A percentile compares a stretch with the other conserved stretches of the same genome.
phyloP scores from a whole-genome alignment of 2,888 invertebrate genomes.

The Hybos culiciformis region DNA sequence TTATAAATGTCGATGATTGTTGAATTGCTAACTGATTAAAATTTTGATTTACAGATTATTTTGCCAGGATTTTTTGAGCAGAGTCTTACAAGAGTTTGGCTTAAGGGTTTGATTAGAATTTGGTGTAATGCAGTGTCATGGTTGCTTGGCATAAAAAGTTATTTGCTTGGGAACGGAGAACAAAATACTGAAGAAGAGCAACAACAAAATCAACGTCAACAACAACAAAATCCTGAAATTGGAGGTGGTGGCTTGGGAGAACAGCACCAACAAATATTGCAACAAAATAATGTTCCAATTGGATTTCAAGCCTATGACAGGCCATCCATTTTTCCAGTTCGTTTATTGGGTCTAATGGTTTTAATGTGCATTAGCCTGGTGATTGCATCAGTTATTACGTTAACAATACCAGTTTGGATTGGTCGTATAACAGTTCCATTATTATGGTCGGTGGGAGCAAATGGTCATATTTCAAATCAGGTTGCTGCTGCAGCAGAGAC shows the following conservation, averaged over 20 bases:
- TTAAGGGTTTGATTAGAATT: slow-evolving; percentile 72
- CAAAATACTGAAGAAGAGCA: slow-evolving; percentile 24
- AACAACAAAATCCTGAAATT: slow-evolving; percentile 29
- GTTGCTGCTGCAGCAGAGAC: background rate
- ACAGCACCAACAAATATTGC: slow-evolving; percentile 76
- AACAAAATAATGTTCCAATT: slow-evolving; percentile 70
- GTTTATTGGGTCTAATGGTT: slow-evolving; percentile 52
- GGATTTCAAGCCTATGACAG: slow-evolving; percentile 84
- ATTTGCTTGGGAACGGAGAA: slow-evolving; percentile 62
- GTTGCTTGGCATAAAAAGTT: slow-evolving; percentile 74
- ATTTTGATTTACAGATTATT: slow-evolving; percentile 60
- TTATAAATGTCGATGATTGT: too few relatives aligned
- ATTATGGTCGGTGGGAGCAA: slow-evolving; percentile 51
- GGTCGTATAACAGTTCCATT: slow-evolving; percentile 78
- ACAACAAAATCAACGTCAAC: slow-evolving; percentile 21
- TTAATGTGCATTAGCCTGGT: slow-evolving; percentile 76
- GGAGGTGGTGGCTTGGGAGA: slow-evolving; percentile 51
- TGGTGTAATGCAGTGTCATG: slow-evolving; percentile 82
- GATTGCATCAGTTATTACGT: slow-evolving; percentile 65
- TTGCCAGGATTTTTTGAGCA: slow-evolving; percentile 93
- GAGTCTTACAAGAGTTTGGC: slow-evolving; percentile 87
- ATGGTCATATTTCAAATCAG: slow-evolving; percentile 23
- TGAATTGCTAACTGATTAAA: too few relatives aligned
- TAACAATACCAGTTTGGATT: slow-evolving; percentile 77
- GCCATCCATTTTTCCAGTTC: slow-evolving; percentile 66